Base-by-base conservation (phyloP, 2,113 vertebrate genomes). In the Charadrius vociferus region DNA sequence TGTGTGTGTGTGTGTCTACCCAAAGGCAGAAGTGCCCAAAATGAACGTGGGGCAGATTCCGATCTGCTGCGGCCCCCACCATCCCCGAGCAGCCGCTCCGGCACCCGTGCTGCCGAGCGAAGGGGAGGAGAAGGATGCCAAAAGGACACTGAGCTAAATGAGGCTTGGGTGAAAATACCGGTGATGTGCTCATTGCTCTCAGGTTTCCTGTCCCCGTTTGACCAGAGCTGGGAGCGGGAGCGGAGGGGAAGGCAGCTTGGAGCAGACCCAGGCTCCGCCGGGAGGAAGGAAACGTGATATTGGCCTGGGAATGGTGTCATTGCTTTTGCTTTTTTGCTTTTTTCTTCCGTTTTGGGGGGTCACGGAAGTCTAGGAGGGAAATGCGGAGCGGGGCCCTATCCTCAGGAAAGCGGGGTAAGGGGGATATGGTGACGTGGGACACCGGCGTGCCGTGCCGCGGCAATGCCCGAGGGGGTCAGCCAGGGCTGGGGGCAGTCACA, bases 191-290 rank as follows among this genome's bases (percentile, higher is more conserved):
- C 73, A 8, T 65, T 1, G 30, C 86, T 84, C 96, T 97, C 87
- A 0, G 36, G 89, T 97, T 96, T 94, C 95, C 93, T 97, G 96
- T 96, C 95, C 96, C 93, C 20, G 2, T 94, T 72, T 96, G 96
- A 95, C 97, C 96, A 72, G 72, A 62, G 50, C 80, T 53, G 71
- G 49, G 52, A 79, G 87, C 6, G 3, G 71, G 43, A 87, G 53
- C 0, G 0, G 74, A 81, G 87, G 71, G 30, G 30, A 66, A 56
- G 23, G 56, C 91, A 90, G 94, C 90, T 81, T 95, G 95, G 96
- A 97, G 93, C 86, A 61, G 39, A 52, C 88, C 94, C 97, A 95
- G 96, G 52, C 83, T 81, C 68, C 5, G 53, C 88, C 0, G 9
- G 53, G 58, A 94, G 96, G 91, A 95, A 96, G 89, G 97, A 97